These are phyloP conservation scores for Euura saliciscinereae DNA, from an alignment of 1,140 invertebrate genomes.

Conservation along the genomic window DNA sequence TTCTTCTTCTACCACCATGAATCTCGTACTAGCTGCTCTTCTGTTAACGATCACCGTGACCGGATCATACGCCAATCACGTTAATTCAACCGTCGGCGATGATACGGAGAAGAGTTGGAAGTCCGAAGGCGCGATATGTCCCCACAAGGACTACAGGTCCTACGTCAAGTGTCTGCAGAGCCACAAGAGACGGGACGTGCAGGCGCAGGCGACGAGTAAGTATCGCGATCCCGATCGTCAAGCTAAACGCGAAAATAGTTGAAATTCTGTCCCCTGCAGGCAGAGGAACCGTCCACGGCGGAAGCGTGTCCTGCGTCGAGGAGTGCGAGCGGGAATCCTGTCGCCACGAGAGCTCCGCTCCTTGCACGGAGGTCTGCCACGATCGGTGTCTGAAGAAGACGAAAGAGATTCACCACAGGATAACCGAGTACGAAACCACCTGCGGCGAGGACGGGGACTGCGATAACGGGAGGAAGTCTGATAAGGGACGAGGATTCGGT, in stretches of 20 bases:
- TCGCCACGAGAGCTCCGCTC: constrained; percentile 18
- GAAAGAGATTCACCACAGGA: constrained; percentile 34
- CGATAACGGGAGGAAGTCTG: neutral
- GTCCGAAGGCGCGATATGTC: constrained; percentile 27
- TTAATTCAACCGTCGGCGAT: too few relatives aligned
- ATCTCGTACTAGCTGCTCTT: too few relatives aligned
- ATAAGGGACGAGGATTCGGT: neutral
- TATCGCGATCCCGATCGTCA: too few relatives aligned
- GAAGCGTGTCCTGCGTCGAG: constrained; percentile 34
- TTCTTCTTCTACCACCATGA: neutral
- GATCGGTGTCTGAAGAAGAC: constrained; percentile 25
- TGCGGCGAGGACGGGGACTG: neutral
- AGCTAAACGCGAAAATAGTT: too few relatives aligned
- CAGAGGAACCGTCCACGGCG: neutral
- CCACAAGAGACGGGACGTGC: constrained; percentile 45
- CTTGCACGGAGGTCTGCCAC: constrained; percentile 23
- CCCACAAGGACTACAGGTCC: constrained; percentile 48
- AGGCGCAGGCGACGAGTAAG: neutral
- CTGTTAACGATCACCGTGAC: neutral
- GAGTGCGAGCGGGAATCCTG: constrained; percentile 39
- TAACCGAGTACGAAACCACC: constrained; percentile 32
- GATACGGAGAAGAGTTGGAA: too few relatives aligned
- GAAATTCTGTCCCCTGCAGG: neutral
- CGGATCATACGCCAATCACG: neutral
- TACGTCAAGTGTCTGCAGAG: constrained; percentile 52